Conservation (phyloP, 1,140 invertebrate genomes). For the Ectropis grisescens region DNA sequence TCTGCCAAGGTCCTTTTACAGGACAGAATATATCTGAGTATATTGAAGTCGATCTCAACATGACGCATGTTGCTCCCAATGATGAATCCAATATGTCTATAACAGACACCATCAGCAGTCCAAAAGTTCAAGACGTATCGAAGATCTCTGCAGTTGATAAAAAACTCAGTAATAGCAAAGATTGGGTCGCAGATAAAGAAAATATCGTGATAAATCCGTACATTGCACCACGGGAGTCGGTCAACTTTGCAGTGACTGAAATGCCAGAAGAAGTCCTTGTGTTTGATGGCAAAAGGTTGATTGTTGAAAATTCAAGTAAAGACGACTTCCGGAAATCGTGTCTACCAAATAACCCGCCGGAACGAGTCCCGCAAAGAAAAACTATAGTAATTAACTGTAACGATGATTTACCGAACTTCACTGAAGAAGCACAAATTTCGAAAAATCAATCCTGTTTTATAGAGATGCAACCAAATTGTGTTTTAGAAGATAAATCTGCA, state of each 20-base stretch:
- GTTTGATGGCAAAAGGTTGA: slow-evolving; percentile 50
- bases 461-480: not conserved
- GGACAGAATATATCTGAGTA: slow-evolving; percentile 32
- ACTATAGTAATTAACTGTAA: slow-evolving; percentile 35
- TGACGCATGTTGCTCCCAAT: slow-evolving; percentile 23
- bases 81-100: slow-evolving; percentile 51
- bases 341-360: slow-evolving; percentile 5
- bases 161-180: slow-evolving; percentile 15
- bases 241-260: slow-evolving; percentile 40
- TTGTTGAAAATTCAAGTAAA: slow-evolving; percentile 22
- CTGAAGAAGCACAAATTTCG: slow-evolving; percentile 8
- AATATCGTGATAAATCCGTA: slow-evolving; percentile 52
- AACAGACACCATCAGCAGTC: slow-evolving; percentile 38
- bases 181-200: slow-evolving; percentile 44
- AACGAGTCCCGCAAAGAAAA: slow-evolving; percentile 22
- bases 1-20: slow-evolving; percentile 20
- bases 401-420: slow-evolving; percentile 43
- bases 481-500: not conserved
- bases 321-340: slow-evolving; percentile 16
- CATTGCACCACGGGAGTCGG: slow-evolving; percentile 23
- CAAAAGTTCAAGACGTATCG: slow-evolving; percentile 31
- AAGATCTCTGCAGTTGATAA: slow-evolving; percentile 18
- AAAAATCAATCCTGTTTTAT: no score
- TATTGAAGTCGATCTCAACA: slow-evolving; percentile 49
- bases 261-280: slow-evolving; percentile 39